Evolutionary conservation across 2,113 vertebrate species (phyloP), one percentile per base, ranked within the genome.

Genomic region (Chlamydotis undulata): DNA sequence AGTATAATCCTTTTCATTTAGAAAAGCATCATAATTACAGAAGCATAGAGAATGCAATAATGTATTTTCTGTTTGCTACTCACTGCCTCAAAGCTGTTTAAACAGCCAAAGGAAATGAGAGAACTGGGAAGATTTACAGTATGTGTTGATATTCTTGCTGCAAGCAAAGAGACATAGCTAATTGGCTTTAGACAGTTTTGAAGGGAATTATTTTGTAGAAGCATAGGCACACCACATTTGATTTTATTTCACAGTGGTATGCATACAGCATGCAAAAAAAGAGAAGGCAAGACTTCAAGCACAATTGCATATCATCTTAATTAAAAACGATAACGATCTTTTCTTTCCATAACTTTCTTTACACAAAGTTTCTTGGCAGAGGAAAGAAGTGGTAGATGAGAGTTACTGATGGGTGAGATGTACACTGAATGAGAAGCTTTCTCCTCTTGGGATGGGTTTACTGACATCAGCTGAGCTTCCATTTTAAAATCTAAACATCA

Each of bases 21-120:
- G 82, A 69, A 74, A 95, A 70, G 10, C 55, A 53, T 76, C 14
- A 23, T 60, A 80, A 75, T 71, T 93, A 55, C 59, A 82, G 64
- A 74, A 64, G 22, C 60, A 19, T 16, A 19, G 15, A 78, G 35
- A 75, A 88, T 59, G 12, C 47, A 86, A 37, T 37, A 89, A 63
- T 64, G 19, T 73, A 79, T 84, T 93, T 91, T 73, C 67, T 70
- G 45, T 85, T 87, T 83, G 43, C n/a, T 93, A n/a, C 28, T 89
- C 43, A 35, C 28, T 87, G 75, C 68, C 75, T 87, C 76, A 63
- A 73, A 84, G 55, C 60, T 77, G 31, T 90, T 86, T 70, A 68
- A 93, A 82, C 35, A 90, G 73, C 21, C 61, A 76, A 76, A 95
- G 90, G 43, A 93, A 94, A 92, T 70, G 41, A 94, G 31, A 74